Evolutionary conservation across 2,113 vertebrate genomes (phyloP).

Genomic region (Asarcornis scutulata): DNA sequence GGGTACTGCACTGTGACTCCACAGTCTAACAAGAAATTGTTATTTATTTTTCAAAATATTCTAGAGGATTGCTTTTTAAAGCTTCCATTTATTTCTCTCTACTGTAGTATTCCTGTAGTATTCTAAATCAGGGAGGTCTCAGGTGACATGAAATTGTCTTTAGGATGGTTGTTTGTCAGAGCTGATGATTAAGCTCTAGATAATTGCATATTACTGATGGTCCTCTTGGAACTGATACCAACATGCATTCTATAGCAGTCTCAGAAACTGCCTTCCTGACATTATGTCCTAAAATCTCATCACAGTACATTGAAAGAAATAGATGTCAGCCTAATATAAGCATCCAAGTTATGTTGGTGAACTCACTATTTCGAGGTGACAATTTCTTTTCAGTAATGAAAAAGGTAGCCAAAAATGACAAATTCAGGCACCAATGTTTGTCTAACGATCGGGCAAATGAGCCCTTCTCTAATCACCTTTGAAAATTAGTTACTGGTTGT

Average conservation of each 20-base stretch:
- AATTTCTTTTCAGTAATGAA: background rate
- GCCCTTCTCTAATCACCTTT: background rate
- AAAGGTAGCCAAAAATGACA: background rate
- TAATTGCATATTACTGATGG: background rate
- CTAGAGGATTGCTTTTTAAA: background rate
- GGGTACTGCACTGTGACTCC: background rate
- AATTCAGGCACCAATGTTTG: background rate
- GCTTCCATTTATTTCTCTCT: background rate
- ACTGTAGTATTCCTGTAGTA: background rate
- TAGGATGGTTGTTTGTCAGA: background rate
- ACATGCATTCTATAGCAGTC: background rate
- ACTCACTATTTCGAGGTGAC: background rate
- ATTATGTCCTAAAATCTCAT: background rate
- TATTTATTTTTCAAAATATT: background rate
- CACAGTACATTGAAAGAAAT: background rate
- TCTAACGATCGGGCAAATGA: background rate
- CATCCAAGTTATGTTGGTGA: background rate
- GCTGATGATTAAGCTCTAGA: background rate
- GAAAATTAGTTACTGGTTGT: background rate
- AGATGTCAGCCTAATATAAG: background rate
- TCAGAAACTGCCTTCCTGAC: background rate
- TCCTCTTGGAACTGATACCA: background rate
- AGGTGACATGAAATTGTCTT: background rate
- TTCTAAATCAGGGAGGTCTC: background rate
- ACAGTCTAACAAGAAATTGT: background rate